These are phyloP conservation scores for Luidia sarsii DNA, from an alignment of 53 echinoderm and acorn worm genomes.

Conservation along the genomic window DNA sequence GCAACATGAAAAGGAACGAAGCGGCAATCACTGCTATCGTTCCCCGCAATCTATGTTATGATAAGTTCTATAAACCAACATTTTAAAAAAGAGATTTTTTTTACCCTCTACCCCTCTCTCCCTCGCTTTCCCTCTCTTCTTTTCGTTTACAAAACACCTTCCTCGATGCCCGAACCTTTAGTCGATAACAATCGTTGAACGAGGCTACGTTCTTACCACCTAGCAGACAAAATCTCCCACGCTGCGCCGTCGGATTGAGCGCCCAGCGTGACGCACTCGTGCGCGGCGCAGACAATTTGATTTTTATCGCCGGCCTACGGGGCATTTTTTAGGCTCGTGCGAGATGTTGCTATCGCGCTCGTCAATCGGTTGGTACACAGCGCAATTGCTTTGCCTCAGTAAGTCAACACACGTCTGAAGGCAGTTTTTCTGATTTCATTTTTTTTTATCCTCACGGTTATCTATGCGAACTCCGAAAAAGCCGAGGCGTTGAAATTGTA, in stretches of 20 bases:
- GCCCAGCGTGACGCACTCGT: too few relatives aligned
- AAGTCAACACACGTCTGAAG: neutral
- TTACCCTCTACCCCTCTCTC: too few relatives aligned
- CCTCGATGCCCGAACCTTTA: neutral
- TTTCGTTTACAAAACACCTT: too few relatives aligned
- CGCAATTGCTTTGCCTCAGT: neutral
- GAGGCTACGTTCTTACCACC: slow-evolving; percentile 8
- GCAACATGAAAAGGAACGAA: neutral
- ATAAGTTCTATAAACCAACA: neutral
- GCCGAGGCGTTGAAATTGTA: too few relatives aligned
- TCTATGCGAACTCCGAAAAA: too few relatives aligned
- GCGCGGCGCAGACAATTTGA: too few relatives aligned
- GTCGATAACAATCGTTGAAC: slow-evolving; percentile 33
- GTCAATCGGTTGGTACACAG: neutral
- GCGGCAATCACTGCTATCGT: neutral
- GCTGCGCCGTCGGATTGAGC: neutral
- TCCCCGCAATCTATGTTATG: neutral
- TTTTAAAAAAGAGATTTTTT: neutral
- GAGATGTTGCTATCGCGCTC: slow-evolving; percentile 8
- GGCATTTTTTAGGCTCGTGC: slow-evolving; percentile 52
- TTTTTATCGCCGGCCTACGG: slow-evolving; percentile 15
- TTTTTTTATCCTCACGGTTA: too few relatives aligned
- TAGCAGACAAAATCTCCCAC: neutral
- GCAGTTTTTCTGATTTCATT: neutral
- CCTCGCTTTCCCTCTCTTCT: too few relatives aligned